Percentiles rank a stretch among this genome's conserved stretches.
Conservation (phyloP, 1,140 invertebrate species). For the Phortica variegata region DNA sequence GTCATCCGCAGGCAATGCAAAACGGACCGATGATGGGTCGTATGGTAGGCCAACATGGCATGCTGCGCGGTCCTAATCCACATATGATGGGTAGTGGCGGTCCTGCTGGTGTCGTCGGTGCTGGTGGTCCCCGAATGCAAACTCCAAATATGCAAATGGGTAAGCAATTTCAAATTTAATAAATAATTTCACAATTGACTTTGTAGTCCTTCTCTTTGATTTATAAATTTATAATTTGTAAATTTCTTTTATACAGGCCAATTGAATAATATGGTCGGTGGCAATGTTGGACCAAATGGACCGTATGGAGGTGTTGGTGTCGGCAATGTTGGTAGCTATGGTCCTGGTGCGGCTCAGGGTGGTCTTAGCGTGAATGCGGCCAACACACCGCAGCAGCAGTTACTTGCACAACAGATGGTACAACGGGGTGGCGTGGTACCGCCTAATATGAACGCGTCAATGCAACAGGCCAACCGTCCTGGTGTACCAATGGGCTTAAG, state of each 20-base stretch:
- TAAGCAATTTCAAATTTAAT: slow-evolving; percentile 18
- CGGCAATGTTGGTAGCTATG: slow-evolving; percentile 35
- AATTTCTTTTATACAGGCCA: slow-evolving; percentile 25
- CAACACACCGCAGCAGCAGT: slow-evolving; percentile 42
- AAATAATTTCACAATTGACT: too few species aligned
- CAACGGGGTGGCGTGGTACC: slow-evolving; percentile 62
- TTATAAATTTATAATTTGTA: slow-evolving; percentile 2
- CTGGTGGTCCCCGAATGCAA: slow-evolving; percentile 57
- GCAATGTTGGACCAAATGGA: slow-evolving; percentile 20
- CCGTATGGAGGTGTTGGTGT: slow-evolving; percentile 39
- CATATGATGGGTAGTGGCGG: slow-evolving; percentile 38
- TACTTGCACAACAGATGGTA: slow-evolving; percentile 46
- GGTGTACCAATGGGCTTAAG: slow-evolving; percentile 58
- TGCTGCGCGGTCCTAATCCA: slow-evolving; percentile 39
- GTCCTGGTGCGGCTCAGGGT: slow-evolving; percentile 31
- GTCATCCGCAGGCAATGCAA: slow-evolving; percentile 58
- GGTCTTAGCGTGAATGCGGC: slow-evolving; percentile 17
- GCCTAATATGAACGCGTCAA: slow-evolving; percentile 56
- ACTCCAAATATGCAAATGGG: slow-evolving; percentile 57
- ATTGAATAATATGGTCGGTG: slow-evolving; percentile 44
- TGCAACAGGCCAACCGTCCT: slow-evolving; percentile 57
- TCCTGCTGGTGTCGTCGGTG: slow-evolving; percentile 29
- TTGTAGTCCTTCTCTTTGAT: neutral
- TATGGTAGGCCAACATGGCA: slow-evolving; percentile 62
- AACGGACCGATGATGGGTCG: slow-evolving; percentile 71